Conservation (phyloP, 64 coral and sea anemone species). For the Montipora capricornis region DNA sequence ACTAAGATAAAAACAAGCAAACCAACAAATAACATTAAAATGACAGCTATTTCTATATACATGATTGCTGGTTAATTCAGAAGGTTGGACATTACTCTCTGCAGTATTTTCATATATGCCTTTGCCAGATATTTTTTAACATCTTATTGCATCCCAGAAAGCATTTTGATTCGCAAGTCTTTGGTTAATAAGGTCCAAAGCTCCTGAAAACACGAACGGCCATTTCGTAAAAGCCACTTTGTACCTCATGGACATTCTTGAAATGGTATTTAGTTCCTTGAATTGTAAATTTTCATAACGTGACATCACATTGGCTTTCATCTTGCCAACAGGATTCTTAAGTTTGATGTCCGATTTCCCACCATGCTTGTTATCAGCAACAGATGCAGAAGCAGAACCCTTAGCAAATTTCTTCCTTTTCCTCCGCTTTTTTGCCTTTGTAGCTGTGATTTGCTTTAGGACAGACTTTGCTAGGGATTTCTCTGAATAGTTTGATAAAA, state of each 20-base stretch:
- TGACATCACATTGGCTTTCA: not conserved
- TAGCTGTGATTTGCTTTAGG: not conserved
- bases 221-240: constrained; percentile 56
- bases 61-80: too few relatives aligned
- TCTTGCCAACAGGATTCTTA: not conserved
- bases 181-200: constrained; percentile 72
- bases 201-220: constrained; percentile 46
- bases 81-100: too few relatives aligned
- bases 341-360: not conserved
- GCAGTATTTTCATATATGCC: not conserved
- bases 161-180: constrained; percentile 61
- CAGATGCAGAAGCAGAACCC: not conserved
- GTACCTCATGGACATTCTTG: constrained; percentile 39
- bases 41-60: too few relatives aligned
- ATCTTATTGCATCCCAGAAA: constrained; percentile 62
- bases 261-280: constrained; percentile 41
- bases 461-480: constrained; percentile 7
- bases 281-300: constrained; percentile 37
- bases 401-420: not conserved
- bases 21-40: too few relatives aligned
- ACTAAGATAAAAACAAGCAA: too few relatives aligned
- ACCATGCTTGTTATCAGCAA: not conserved
- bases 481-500: constrained; percentile 13
- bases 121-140: not conserved
- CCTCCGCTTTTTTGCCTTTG: not conserved